phyloP scores from a whole-genome alignment of 2,113 vertebrate genomes.

The Ovibos moschatus region DNA sequence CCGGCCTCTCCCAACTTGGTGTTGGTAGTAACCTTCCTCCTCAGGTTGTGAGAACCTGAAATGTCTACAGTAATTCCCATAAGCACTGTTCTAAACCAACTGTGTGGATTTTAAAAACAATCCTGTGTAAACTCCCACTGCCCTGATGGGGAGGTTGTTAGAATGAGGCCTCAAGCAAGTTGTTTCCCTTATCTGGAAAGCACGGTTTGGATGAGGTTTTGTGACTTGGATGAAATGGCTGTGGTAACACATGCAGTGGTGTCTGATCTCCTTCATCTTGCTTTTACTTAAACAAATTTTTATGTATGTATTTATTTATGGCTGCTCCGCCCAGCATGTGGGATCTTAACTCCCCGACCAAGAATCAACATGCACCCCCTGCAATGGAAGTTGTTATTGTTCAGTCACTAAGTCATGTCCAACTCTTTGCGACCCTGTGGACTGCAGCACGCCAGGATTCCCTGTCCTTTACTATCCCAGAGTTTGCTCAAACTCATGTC shows the following conservation, averaged over 20 bases:
- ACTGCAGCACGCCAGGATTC: background rate
- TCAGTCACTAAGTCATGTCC: background rate
- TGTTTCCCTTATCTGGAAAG: background rate
- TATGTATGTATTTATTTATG: background rate
- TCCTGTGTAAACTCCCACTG: no score
- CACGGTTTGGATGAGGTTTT: background rate
- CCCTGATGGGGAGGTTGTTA: background rate
- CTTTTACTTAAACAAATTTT: background rate
- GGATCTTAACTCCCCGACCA: background rate
- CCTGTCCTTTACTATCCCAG: background rate
- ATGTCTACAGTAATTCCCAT: background rate
- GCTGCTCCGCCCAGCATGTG: background rate
- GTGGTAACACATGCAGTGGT: accelerated
- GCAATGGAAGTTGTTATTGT: background rate
- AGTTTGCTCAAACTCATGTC: background rate
- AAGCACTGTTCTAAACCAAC: background rate
- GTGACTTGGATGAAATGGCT: background rate
- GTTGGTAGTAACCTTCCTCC: background rate
- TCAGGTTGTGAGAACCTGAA: background rate
- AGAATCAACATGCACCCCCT: background rate
- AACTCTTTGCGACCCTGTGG: background rate
- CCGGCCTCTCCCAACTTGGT: background rate
- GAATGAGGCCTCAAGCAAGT: background rate
- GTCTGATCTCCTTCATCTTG: background rate
- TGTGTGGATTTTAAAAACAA: background rate